Base-by-base conservation (phyloP, 2,888 invertebrate genomes). In the Gymnocheta viridis region DNA sequence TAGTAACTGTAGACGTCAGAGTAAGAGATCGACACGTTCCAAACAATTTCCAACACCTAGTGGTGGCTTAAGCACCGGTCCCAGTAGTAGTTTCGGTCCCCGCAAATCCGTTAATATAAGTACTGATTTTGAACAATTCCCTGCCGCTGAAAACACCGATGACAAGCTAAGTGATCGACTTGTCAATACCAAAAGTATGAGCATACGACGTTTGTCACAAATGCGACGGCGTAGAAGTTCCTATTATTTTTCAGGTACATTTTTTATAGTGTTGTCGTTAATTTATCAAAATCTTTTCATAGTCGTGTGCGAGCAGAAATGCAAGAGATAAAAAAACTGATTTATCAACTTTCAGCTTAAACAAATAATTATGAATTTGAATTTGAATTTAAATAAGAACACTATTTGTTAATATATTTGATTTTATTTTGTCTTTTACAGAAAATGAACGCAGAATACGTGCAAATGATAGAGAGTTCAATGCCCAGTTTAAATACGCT, bases 401-500 rank as follows among this genome's bases (percentile, higher is more conserved):
- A 17, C n/a, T 27, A 27, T 17, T 27, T 54, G n/a, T n/a, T 38
- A 38, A 17, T 56, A 54, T 38, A n/a, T 29, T 58, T 66, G n/a
- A n/a, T 22, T 51, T 78, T 73, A 70, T 66, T 85, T 70, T 86
- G 79, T 86, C 89, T 87, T 91, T 91, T 92, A 69, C 95, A 99
- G 99, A 98, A 94, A 96, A 97, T 93, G 98, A 98, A 94, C 95
- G 99, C 93, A 95, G 96, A 94, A 98, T 99, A 92, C 96, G 96
- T 94, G 98, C 98, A 91, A 99, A 99, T 93, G 97, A 99, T 94
- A 95, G 97, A 92, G 96, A 95, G 91, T 98, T 96, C 93, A 99
- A 99, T 94, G 95, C 96, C 90, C 96, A 98, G 93, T 99, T 98
- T 94, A 96, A 96, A 93, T 99, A 99, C 94, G 98, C 99, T 91